Evolutionary conservation across 2,888 invertebrate species (phyloP).

Genomic region (Polymixis flavicincta): DNA sequence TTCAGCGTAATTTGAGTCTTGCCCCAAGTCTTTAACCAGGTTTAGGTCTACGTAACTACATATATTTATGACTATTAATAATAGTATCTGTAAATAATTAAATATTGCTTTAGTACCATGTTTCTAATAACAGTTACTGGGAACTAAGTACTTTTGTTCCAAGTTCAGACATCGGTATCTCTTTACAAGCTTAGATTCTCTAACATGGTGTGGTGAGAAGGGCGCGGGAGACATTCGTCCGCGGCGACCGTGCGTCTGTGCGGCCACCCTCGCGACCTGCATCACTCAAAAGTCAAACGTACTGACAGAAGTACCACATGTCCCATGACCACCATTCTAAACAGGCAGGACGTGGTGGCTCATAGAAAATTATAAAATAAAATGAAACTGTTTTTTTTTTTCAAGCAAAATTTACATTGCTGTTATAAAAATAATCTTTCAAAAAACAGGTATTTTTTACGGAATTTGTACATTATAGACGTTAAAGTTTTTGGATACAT

Average conservation of each 20-base stretch:
- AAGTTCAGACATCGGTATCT: constrained; percentile 5
- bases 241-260: constrained; percentile 78
- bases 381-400: not conserved
- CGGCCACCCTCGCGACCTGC: constrained; percentile 68
- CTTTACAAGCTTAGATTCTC: constrained; percentile 28
- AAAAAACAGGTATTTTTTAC: not conserved
- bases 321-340: not conserved
- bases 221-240: constrained; percentile 47
- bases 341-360: not conserved
- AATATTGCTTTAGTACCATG: not conserved
- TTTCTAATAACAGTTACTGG: not conserved
- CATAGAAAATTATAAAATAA: not conserved
- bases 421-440: not conserved
- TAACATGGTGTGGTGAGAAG: constrained; percentile 41
- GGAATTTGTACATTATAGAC: not conserved
- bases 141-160: not conserved
- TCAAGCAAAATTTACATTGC: not conserved
- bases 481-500: no score
- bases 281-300: constrained; percentile 39
- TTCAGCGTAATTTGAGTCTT: constrained; percentile 2
- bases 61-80: no score
- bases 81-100: not conserved
- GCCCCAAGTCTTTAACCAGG: not conserved
- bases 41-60: not conserved
- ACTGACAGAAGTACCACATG: constrained; percentile 39